Evolutionary conservation across 2,888 invertebrate genomes (phyloP).

Genomic region (Galeruca laticollis): DNA sequence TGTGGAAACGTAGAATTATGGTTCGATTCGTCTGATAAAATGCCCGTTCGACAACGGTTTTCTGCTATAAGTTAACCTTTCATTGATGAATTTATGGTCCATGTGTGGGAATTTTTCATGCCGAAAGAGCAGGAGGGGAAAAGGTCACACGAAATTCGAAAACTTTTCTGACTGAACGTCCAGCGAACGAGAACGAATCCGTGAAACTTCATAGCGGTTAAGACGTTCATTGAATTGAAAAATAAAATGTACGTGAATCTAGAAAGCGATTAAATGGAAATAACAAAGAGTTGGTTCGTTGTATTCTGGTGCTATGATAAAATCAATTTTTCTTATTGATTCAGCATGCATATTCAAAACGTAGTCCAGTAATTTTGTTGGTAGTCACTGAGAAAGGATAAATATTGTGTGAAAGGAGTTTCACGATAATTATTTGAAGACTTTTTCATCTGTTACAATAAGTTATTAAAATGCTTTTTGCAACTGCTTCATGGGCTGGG

Average conservation of each 20-base stretch:
- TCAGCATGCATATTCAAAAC: no score
- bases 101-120: constrained; percentile 36
- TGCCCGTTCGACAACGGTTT: constrained; percentile 39
- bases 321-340: background rate
- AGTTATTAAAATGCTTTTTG: no score
- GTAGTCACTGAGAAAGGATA: no score
- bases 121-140: constrained; percentile 14
- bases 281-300: background rate
- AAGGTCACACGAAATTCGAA: constrained; percentile 28
- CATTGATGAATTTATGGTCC: constrained; percentile 39
- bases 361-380: no score
- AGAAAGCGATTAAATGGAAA: background rate
- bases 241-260: background rate
- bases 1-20: constrained; percentile 39
- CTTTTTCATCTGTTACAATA: no score
- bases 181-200: constrained; percentile 8
- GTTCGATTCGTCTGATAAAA: constrained; percentile 41
- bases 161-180: constrained; percentile 26
- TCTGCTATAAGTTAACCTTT: constrained; percentile 33
- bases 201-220: constrained; percentile 5
- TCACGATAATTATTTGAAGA: no score
- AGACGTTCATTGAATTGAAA: constrained; percentile 28
- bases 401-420: no score
- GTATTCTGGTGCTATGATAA: background rate
- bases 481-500: no score